Conservation (phyloP, 2,888 invertebrate species). For the Nymphalis urticae region DNA sequence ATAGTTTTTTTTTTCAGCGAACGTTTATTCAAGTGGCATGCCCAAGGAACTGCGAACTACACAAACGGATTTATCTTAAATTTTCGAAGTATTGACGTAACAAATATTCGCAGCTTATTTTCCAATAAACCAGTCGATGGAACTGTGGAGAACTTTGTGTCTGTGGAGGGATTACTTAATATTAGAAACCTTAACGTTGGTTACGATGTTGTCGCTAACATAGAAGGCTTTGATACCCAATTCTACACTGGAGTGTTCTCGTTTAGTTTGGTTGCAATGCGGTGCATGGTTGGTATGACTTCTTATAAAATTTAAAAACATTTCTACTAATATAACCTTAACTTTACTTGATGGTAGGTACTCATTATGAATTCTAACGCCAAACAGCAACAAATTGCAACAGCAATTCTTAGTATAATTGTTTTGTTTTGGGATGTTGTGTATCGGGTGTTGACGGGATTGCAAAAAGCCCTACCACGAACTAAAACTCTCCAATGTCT, state of each 20-base stretch:
- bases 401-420: too few species aligned
- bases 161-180: constrained; percentile 45
- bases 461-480: too few species aligned
- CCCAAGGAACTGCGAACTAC: constrained; percentile 54
- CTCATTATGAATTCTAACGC: too few species aligned
- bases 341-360: too few species aligned
- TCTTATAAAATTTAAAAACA: background rate
- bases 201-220: constrained; percentile 51
- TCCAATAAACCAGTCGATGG: constrained; percentile 35
- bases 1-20: constrained; percentile 49
- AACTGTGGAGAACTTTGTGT: constrained; percentile 33
- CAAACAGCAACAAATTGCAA: too few species aligned
- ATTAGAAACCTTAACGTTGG: constrained; percentile 52
- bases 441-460: too few species aligned
- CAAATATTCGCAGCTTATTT: constrained; percentile 34
- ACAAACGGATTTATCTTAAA: constrained; percentile 62
- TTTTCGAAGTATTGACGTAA: constrained; percentile 54
- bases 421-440: too few species aligned
- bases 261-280: constrained; percentile 38
- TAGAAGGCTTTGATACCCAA: constrained; percentile 41
- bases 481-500: too few species aligned
- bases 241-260: constrained; percentile 52
- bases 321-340: too few species aligned
- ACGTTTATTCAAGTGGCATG: constrained; percentile 52
- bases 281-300: constrained; percentile 46